A percentile compares a stretch with the other conserved stretches of the same genome.
phyloP scores from a whole-genome alignment of 1,140 invertebrate species.

The Drosophila kepulauana region DNA sequence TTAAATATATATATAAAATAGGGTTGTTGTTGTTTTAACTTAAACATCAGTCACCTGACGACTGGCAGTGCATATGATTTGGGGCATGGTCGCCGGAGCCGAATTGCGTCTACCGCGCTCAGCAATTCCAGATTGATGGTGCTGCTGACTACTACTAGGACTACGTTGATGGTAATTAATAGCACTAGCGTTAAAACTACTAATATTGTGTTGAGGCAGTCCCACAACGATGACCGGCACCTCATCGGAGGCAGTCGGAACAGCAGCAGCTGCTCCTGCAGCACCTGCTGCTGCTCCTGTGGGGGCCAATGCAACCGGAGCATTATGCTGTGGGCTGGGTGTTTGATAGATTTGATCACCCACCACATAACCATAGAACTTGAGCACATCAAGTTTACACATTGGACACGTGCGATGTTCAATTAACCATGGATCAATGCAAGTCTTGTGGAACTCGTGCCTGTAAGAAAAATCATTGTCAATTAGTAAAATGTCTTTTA shows the following conservation, averaged over 20 bases:
- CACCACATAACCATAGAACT: constrained; percentile 95
- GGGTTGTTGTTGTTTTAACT: constrained; percentile 3
- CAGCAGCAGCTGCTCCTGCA: constrained; percentile 10
- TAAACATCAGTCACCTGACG: constrained; percentile 83
- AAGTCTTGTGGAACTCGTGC: constrained; percentile 96
- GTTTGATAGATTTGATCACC: constrained; percentile 86
- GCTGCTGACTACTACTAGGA: constrained; percentile 69
- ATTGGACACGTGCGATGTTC: constrained; percentile 97
- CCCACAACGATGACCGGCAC: constrained; percentile 77
- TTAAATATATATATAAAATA: constrained; percentile 4
- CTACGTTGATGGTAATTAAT: constrained; percentile 69
- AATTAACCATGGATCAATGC: constrained; percentile 97
- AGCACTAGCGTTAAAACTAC: constrained; percentile 67
- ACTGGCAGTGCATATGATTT: constrained; percentile 79
- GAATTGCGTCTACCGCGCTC: constrained; percentile 72
- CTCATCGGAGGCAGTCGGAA: constrained; percentile 52
- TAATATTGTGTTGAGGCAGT: constrained; percentile 60
- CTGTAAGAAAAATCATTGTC: constrained; percentile 85
- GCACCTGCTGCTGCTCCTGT: constrained; percentile 13
- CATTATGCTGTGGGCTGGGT: constrained; percentile 72
- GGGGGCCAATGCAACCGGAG: constrained; percentile 37
- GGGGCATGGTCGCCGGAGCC: constrained; percentile 69
- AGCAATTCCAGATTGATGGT: constrained; percentile 28
- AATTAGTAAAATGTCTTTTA: neutral
- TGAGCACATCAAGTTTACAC: constrained; percentile 98